phyloP scores from a whole-genome alignment of 2,797 vertebrate species.

The Babyrousa celebensis region DNA sequence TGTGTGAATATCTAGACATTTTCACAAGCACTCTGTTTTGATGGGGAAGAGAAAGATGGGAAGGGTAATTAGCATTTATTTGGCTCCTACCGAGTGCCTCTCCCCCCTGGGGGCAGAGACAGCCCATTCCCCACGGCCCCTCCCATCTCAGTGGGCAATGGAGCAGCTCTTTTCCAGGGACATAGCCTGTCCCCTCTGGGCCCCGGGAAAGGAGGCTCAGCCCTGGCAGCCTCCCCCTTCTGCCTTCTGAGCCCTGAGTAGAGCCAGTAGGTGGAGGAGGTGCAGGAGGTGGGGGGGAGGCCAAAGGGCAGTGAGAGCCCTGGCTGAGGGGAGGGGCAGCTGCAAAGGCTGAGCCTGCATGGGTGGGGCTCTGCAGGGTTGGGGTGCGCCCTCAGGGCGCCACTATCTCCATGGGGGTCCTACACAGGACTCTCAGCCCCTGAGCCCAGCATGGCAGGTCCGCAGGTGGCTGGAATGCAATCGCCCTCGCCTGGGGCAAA shows the following conservation, averaged over 20 bases:
- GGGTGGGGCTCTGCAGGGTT: not conserved
- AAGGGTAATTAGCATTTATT: not conserved
- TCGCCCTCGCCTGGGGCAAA: too few species aligned
- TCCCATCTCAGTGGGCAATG: not conserved
- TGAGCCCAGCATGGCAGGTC: not conserved
- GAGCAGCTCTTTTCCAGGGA: not conserved
- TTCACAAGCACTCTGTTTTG: not conserved
- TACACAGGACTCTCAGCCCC: not conserved
- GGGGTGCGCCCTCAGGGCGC: not conserved
- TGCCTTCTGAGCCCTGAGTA: not conserved
- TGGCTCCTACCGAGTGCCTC: not conserved
- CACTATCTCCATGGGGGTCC: too few species aligned
- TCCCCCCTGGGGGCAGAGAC: not conserved
- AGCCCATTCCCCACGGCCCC: not conserved
- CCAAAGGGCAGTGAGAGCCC: too few species aligned
- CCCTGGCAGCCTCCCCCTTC: not conserved
- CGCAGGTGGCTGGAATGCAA: not conserved
- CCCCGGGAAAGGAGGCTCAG: not conserved
- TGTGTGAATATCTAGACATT: constrained; percentile 14
- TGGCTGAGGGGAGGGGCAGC: not conserved
- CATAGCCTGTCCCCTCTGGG: not conserved
- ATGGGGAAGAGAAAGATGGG: not conserved
- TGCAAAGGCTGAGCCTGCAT: not conserved
- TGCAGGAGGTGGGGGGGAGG: not conserved
- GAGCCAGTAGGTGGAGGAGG: not conserved